These are phyloP conservation scores for Portunus trituberculatus DNA, from an alignment of 1,140 invertebrate species.

Conservation along the genomic window DNA sequence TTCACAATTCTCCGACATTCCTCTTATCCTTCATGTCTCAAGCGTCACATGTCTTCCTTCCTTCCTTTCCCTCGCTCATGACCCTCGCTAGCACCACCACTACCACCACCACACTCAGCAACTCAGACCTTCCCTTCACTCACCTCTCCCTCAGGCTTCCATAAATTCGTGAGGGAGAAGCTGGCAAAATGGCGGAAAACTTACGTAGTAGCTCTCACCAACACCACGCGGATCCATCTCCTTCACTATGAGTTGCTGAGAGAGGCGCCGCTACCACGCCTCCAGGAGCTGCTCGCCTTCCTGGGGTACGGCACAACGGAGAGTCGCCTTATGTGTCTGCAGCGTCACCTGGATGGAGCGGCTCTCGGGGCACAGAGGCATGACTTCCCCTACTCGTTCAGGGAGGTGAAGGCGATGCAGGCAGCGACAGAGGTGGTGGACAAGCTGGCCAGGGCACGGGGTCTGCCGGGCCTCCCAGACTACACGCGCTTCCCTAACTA, in stretches of 20 bases:
- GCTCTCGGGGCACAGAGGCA: neutral
- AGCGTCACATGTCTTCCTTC: neutral
- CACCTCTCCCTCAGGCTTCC: neutral
- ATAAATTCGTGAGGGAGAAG: conserved; percentile 26
- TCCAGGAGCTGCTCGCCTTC: neutral
- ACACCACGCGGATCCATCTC: conserved; percentile 27
- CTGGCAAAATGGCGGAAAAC: conserved; percentile 1
- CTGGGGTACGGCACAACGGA: neutral
- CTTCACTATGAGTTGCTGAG: conserved; percentile 23
- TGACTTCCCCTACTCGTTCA: neutral
- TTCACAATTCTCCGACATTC: too few relatives aligned
- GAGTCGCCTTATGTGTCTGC: neutral
- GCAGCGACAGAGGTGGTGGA: neutral
- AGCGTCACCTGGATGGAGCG: neutral
- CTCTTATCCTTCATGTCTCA: neutral
- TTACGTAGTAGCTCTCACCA: neutral
- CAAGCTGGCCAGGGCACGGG: neutral
- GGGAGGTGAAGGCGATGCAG: neutral
- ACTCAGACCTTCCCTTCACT: neutral
- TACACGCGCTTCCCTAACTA: conserved; percentile 6
- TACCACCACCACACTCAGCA: too few relatives aligned
- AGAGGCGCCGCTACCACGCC: neutral
- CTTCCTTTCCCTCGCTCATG: neutral
- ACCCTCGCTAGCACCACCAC: neutral
- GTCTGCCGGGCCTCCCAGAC: conserved; percentile 6